Conservation (phyloP, 2,797 vertebrate species). For the Falco berigora region DNA sequence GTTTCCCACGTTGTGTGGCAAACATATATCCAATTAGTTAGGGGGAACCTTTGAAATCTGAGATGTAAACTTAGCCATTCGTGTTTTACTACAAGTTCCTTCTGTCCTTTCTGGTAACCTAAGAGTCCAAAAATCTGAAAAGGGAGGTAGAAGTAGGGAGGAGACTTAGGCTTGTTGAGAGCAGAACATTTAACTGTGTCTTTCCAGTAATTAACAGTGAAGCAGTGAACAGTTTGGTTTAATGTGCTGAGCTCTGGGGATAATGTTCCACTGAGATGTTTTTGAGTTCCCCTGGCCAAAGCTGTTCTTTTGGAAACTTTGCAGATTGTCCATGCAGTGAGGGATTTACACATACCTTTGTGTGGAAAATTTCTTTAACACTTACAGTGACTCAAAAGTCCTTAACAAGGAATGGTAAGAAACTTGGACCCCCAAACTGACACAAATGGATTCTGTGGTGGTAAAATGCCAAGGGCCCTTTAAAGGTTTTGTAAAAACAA, state of each 20-base stretch:
- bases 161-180: not conserved
- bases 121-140: not conserved
- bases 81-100: not conserved
- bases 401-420: not conserved
- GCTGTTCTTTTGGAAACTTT: not conserved
- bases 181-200: not conserved
- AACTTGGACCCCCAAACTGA: not conserved
- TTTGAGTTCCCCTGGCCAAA: not conserved
- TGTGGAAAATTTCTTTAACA: not conserved
- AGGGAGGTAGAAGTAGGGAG: not conserved
- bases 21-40: not conserved
- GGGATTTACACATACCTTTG: not conserved
- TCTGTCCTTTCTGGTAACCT: not conserved
- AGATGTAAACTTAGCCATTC: not conserved
- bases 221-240: not conserved
- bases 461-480: not conserved
- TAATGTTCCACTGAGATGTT: not conserved
- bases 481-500: not conserved
- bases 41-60: not conserved
- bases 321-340: not conserved
- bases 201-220: conserved; percentile 20
- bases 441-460: not conserved
- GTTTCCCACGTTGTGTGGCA: not conserved
- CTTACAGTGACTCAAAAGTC: not conserved
- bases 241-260: not conserved